Percentiles rank a stretch among this genome's conserved stretches.
These are phyloP conservation scores for Nephrotoma guestfalica DNA, from an alignment of 2,888 invertebrate genomes.

Conservation along the genomic window DNA sequence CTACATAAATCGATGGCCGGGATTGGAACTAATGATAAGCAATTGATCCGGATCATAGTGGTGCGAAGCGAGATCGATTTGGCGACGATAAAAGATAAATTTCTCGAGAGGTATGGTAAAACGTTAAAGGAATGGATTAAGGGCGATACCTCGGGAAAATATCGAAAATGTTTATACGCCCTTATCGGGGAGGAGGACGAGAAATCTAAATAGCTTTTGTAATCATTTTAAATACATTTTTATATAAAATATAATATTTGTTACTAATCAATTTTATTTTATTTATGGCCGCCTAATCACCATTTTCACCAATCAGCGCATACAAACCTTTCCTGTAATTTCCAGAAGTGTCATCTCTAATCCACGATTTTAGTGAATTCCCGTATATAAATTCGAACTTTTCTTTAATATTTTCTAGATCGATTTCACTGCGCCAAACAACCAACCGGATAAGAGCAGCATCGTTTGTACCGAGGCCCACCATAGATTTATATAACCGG, in stretches of 20 bases:
- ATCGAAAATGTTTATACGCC: constrained; percentile 68
- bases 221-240: background rate
- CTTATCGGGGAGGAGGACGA: constrained; percentile 37
- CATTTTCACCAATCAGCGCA: constrained; percentile 43
- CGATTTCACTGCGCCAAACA: constrained; percentile 70
- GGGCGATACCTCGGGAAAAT: constrained; percentile 75
- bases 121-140: constrained; percentile 64
- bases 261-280: no score
- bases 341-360: constrained; percentile 71
- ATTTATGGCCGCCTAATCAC: background rate
- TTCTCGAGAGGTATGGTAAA: constrained; percentile 57
- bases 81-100: constrained; percentile 68
- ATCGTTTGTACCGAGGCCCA: constrained; percentile 81
- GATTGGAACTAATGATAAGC: constrained; percentile 73
- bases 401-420: constrained; percentile 70
- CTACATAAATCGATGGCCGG: constrained; percentile 83
- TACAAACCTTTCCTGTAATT: constrained; percentile 74
- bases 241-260: background rate
- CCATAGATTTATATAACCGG: constrained; percentile 74
- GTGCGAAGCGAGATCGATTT: constrained; percentile 75
- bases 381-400: constrained; percentile 62
- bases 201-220: background rate
- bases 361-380: constrained; percentile 62
- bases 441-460: constrained; percentile 69
- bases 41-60: constrained; percentile 70